phyloP scores from a whole-genome alignment of 2,113 vertebrate genomes.

The Piprites chloris region DNA sequence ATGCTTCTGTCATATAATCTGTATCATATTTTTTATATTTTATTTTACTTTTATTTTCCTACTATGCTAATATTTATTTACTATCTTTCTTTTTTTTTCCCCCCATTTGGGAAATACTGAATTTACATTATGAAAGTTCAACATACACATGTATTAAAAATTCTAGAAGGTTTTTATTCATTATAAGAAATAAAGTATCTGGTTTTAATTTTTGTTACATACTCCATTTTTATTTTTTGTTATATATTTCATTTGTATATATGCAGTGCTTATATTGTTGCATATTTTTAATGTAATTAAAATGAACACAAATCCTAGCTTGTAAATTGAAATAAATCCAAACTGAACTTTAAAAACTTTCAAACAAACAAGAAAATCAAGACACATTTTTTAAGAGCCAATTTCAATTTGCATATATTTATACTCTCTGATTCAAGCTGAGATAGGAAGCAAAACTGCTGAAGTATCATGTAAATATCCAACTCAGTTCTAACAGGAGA shows the following conservation, averaged over 20 bases:
- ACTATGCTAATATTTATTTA: neutral
- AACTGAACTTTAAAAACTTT: neutral
- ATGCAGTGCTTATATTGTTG: neutral
- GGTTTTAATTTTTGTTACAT: neutral
- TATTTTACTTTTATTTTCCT: neutral
- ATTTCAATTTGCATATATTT: neutral
- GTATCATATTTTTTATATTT: neutral
- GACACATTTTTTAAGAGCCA: neutral
- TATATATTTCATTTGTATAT: neutral
- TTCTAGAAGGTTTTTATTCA: neutral
- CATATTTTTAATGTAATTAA: neutral
- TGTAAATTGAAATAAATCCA: neutral
- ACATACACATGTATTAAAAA: neutral
- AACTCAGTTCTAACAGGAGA: neutral
- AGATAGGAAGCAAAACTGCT: neutral
- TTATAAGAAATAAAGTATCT: neutral
- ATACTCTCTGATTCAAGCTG: neutral
- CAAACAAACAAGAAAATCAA: neutral
- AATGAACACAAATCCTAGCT: neutral
- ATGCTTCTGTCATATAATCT: neutral
- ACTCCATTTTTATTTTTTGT: too few relatives aligned
- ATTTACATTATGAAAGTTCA: neutral
- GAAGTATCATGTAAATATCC: neutral
- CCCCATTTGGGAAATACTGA: neutral
- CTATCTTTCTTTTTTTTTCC: too few relatives aligned